Base-by-base conservation (phyloP, 2,113 vertebrate species). In the Gobius niger region DNA sequence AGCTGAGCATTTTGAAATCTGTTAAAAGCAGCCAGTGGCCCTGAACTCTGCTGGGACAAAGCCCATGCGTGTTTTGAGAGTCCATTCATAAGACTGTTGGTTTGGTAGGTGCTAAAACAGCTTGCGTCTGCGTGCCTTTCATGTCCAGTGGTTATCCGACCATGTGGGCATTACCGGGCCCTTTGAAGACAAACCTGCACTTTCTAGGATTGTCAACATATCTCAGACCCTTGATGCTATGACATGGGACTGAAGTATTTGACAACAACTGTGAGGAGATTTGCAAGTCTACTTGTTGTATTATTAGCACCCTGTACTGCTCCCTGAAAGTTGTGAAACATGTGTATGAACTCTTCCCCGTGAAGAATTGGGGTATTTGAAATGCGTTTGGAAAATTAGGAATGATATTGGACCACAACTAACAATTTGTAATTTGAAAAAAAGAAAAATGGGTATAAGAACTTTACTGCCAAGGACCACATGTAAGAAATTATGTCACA, bases 21-120 rank as follows among this genome's bases (percentile, higher is more conserved):
- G 56, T 81, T 86, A 81, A 87, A 87, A 82, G 81, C 78, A 82
- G 85, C 72, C 65, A 54, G 72, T 76, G 82, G 84, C 64, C 76
- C 71, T 63, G 62, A 76, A 77, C 18, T 4, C 18, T 56, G 74
- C 72, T 75, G 74, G 64, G 70, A 80, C 72, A 82, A 83, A 71
- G 68, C 76, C 65, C 78, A 79, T 79, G 71, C 78, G 84, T 80
- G 84, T 85, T 89, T 87, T 82, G 65, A 83, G 62, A 76, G 70
- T 65, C 79, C 67, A 69, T 64, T 83, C 65, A 14, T 70, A 69
- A 67, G 73, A 77, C 81, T 14, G 61, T 64, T 77, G 71, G 70
- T 71, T 71, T 54, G 44, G 53, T 47, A 11, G 15, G 12, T 13
- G 66, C 67, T 65, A 75, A 67, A 68, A 56, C 19, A 69, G 42